Conservation (phyloP, 2,888 invertebrate genomes). For the Ceratothoa steindachneri region DNA sequence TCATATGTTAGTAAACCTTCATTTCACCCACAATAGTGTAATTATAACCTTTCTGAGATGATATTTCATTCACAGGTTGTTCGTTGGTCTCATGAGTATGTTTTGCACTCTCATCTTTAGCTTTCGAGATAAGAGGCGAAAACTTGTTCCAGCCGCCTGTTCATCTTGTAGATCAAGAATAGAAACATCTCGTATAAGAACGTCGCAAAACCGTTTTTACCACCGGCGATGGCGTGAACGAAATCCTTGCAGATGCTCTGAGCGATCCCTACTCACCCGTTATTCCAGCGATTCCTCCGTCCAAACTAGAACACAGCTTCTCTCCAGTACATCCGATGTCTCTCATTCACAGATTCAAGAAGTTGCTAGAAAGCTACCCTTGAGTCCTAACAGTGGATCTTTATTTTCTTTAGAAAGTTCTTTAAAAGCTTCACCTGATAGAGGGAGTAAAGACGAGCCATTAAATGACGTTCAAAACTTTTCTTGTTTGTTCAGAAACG, state of each 20-base stretch:
- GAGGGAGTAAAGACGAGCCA: neutral
- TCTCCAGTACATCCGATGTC: neutral
- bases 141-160: conserved; percentile 27
- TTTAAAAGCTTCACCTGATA: neutral
- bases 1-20: too few relatives aligned
- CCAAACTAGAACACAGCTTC: neutral
- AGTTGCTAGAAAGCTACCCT: too few relatives aligned
- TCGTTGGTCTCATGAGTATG: conserved; percentile 31
- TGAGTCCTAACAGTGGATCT: neutral
- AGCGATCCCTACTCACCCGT: neutral
- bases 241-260: neutral
- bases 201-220: neutral
- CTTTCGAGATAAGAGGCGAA: conserved; percentile 32
- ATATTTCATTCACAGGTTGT: conserved; percentile 34
- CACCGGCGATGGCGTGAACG: neutral
- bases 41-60: too few relatives aligned
- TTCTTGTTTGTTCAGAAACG: neutral
- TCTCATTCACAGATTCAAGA: neutral
- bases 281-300: conserved; percentile 10
- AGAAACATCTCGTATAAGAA: conserved; percentile 9
- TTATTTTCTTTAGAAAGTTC: neutral
- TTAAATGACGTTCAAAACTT: neutral
- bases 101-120: conserved; percentile 27
- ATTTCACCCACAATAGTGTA: too few relatives aligned
- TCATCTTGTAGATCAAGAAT: conserved; percentile 27